A percentile compares a stretch with the other conserved stretches of the same genome.
Evolutionary conservation across 2,888 invertebrate species (phyloP).

Genomic region (Mylabris sibirica): DNA sequence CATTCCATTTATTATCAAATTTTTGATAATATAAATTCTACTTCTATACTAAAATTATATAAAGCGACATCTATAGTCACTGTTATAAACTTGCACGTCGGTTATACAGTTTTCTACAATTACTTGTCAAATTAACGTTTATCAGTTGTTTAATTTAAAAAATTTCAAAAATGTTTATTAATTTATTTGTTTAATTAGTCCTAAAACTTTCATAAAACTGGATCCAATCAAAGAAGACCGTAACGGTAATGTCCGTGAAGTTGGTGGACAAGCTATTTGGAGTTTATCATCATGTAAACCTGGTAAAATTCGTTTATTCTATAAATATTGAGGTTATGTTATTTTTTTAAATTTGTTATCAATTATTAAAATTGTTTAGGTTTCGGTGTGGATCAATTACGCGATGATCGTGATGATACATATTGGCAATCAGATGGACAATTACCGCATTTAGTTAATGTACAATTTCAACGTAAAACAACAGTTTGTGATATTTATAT

Average conservation of each 20-base stretch:
- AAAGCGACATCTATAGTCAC: background rate
- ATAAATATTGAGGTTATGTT: slow-evolving; percentile 26
- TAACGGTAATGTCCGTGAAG: slow-evolving; percentile 58
- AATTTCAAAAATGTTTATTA: background rate
- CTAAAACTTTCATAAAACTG: slow-evolving; percentile 45
- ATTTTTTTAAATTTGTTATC: background rate
- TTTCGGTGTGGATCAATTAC: slow-evolving; percentile 95
- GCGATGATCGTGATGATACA: slow-evolving; percentile 95
- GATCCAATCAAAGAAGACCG: slow-evolving; percentile 56
- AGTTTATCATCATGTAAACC: slow-evolving; percentile 98
- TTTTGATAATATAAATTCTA: too few species aligned
- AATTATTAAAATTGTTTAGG: slow-evolving; percentile 65
- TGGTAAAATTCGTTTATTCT: slow-evolving; percentile 64
- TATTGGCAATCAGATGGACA: slow-evolving; percentile 99
- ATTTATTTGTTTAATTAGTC: slow-evolving; percentile 38
- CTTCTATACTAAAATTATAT: too few species aligned
- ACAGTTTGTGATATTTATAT: slow-evolving; percentile 95
- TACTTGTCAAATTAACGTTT: background rate
- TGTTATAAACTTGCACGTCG: background rate
- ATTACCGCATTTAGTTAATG: slow-evolving; percentile 95
- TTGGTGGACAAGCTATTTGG: slow-evolving; percentile 79
- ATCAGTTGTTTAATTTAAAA: background rate
- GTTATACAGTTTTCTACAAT: background rate
- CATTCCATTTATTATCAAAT: too few species aligned
- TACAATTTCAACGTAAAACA: slow-evolving; percentile 94